Base-by-base conservation (phyloP, 2,888 invertebrate species). In the Drepanosiphum platanoidis region DNA sequence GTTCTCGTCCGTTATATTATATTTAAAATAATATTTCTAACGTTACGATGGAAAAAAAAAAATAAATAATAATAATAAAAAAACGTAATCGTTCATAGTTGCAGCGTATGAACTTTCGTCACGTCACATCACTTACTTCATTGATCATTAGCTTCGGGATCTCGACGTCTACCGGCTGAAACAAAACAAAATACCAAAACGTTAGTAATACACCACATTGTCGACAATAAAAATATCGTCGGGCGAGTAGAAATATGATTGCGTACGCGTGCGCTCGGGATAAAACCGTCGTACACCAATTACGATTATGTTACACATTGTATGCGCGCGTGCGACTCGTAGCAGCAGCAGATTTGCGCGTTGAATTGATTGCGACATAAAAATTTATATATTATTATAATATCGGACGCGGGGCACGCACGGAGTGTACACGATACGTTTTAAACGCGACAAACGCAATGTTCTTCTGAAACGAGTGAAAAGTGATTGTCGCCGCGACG, bases 91-190 rank as follows among this genome's bases (percentile, higher is more conserved):
- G n/a, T n/a, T n/a, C n/a, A n/a, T n/a, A n/a, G n/a, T n/a, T n/a
- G n/a, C n/a, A n/a, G 27, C n/a, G 61, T 27, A 27, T 78, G 32
- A 13, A 13, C 46, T 70, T 58, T 70, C 52, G 58, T 70, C 68
- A 70, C 52, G 70, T 70, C 27, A 70, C 52, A 52, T 70, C 27
- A 84, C 84, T 84, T 52, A 84, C 84, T 84, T 84, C 84, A 84
- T 84, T 84, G 84, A 58, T 77, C 84, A 84, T 84, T 84, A 58
- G 66, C 36, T 77, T 68, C 34, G 30, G 52, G 46, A 77, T 58
- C 68, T 84, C 75, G 75, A 75, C 83, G 68, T 84, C 74, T 75
- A 75, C 75, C 77, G 83, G 7, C 84, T 84, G 84, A 70, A 84
- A 84, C 84, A 84, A 64, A 78, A 61, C 27, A 64, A n/a, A n/a